A percentile compares a stretch with the other conserved stretches of the same genome.
Evolutionary conservation across 2,888 invertebrate species (phyloP).

Genomic region (Dolomedes plantarius): DNA sequence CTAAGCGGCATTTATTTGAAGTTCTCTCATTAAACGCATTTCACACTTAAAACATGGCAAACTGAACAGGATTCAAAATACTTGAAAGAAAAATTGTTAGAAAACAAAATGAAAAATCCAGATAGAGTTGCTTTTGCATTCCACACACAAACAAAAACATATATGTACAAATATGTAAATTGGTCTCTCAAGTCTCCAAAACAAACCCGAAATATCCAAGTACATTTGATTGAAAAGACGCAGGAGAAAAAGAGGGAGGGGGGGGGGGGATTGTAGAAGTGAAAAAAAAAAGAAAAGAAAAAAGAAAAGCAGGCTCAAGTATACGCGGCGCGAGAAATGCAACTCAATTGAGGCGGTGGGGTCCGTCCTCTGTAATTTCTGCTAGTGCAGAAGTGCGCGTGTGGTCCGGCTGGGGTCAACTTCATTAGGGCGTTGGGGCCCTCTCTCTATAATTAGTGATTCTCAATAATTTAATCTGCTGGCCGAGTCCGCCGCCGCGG

Average conservation of each 20-base stretch:
- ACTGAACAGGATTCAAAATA: not conserved
- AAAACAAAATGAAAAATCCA: too few species aligned
- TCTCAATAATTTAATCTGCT: constrained; percentile 71
- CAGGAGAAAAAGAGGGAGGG: not conserved
- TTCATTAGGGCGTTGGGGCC: constrained; percentile 65
- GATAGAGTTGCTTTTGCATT: too few species aligned
- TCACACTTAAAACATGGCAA: not conserved
- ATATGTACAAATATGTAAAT: too few species aligned
- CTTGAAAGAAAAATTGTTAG: too few species aligned
- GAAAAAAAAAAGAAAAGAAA: not conserved
- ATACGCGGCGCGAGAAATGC: constrained; percentile 29
- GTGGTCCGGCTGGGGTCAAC: constrained; percentile 67
- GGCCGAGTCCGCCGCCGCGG: constrained; percentile 37
- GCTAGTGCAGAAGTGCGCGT: constrained; percentile 35
- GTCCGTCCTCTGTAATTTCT: constrained; percentile 65
- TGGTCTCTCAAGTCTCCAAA: too few species aligned
- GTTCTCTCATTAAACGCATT: too few species aligned
- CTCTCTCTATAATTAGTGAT: constrained; percentile 68
- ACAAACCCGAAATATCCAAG: too few species aligned
- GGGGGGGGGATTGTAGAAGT: not conserved
- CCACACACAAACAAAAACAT: too few species aligned
- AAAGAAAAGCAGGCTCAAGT: not conserved
- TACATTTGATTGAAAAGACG: not conserved
- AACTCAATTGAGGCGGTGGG: constrained; percentile 54
- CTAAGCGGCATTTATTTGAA: too few species aligned